phyloP scores from a whole-genome alignment of 2,797 vertebrate species.

The Lindbergichthys nudifrons region DNA sequence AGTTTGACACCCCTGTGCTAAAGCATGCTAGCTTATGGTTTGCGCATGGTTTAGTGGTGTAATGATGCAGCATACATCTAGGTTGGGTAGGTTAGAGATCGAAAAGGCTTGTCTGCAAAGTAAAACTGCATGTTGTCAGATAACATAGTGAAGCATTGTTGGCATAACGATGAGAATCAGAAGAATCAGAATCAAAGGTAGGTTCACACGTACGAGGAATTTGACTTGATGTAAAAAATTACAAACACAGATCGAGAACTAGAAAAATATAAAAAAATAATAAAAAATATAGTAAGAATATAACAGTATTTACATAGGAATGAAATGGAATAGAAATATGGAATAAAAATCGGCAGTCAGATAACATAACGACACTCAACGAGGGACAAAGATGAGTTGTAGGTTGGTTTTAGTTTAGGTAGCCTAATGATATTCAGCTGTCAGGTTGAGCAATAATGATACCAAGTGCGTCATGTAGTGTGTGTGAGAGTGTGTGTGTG shows the following conservation, averaged over 20 bases:
- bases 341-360: background rate
- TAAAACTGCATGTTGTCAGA: constrained; percentile 23
- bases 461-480: background rate
- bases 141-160: background rate
- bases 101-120: constrained; percentile 5
- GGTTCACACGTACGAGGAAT: too few relatives aligned
- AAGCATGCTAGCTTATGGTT: background rate
- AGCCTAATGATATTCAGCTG: constrained; percentile 25
- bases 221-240: too few relatives aligned
- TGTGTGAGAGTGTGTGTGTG: constrained; percentile 8
- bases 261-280: too few relatives aligned
- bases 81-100: background rate
- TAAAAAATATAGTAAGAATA: too few relatives aligned
- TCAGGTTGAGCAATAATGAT: constrained; percentile 52
- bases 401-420: constrained; percentile 7
- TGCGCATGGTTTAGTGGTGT: background rate
- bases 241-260: too few relatives aligned
- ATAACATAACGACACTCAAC: background rate
- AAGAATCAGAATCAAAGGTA: too few relatives aligned
- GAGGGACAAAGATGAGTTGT: background rate
- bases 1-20: background rate
- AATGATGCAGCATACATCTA: background rate
- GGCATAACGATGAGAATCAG: constrained; percentile 12
- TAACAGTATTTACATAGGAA: too few relatives aligned
- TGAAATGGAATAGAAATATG: too few relatives aligned